Conservation (phyloP, 2,888 invertebrate genomes). For the Ophraella communa region DNA sequence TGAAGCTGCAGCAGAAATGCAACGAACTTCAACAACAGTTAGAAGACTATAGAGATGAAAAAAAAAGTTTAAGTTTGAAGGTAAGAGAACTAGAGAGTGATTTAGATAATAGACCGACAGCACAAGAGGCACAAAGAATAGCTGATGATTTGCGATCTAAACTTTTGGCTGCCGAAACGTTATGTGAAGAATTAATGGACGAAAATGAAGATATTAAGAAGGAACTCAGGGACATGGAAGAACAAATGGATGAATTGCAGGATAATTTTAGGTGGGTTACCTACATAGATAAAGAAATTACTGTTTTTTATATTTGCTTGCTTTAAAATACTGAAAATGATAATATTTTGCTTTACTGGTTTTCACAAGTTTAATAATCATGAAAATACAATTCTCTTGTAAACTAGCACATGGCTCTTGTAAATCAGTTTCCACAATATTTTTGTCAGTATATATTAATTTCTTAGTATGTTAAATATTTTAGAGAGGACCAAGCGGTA, state of each 20-base stretch:
- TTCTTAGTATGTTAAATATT: conserved; percentile 33
- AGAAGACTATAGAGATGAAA: conserved; percentile 82
- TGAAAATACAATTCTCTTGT: too few relatives aligned
- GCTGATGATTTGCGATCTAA: conserved; percentile 82
- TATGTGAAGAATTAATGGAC: conserved; percentile 93
- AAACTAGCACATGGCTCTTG: too few relatives aligned
- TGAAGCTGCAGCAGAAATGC: conserved; percentile 85
- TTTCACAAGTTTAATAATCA: too few relatives aligned
- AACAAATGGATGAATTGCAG: conserved; percentile 99
- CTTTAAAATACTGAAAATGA: too few relatives aligned
- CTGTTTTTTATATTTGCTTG: too few relatives aligned
- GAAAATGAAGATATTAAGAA: conserved; percentile 95
- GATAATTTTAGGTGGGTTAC: conserved; percentile 83
- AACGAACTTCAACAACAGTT: conserved; percentile 82
- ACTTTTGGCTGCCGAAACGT: conserved; percentile 85
- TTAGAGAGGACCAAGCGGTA: conserved; percentile 93
- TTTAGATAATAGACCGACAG: conserved; percentile 65
- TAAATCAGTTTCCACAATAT: too few relatives aligned
- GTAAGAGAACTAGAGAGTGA: conserved; percentile 79
- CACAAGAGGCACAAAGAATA: conserved; percentile 65
- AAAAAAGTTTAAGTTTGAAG: conserved; percentile 72
- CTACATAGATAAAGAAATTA: too few relatives aligned
- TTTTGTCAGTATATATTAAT: background rate
- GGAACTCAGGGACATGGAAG: conserved; percentile 90
- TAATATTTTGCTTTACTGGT: too few relatives aligned